Base-by-base conservation (phyloP, 1,140 invertebrate genomes). In the Drosophila mayri region DNA sequence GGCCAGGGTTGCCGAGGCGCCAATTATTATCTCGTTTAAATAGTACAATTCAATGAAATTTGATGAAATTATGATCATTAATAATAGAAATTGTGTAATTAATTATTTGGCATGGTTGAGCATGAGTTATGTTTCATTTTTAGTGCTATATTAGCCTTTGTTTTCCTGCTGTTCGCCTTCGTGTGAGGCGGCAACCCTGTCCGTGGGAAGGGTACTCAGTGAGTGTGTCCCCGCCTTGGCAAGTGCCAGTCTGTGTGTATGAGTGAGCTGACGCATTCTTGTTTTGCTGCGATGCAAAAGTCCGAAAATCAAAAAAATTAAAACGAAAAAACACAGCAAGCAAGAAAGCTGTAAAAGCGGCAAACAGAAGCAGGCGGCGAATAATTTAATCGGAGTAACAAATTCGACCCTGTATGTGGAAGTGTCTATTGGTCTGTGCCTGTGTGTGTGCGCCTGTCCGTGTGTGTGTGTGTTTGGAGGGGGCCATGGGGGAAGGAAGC, bases 211-310 rank as follows among this genome's bases (percentile, higher is more conserved):
- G 82, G 76, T 72, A 82, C 83, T 30, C 28, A 30, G 37, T 55
- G 30, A 32, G 76, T 64, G 58, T 43, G 49, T 38, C 58, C 58
- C 54, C 52, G 18, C 44, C 30, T 43, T 70, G 30, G 46, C 55
- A 44, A 76, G 71, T 63, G 62, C 43, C n/a, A 59, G 44, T 68
- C 28, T 30, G 72, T 73, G 43, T 60, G 58, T 54, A 67, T 60
- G 57, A 55, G 41, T 67, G 67, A 57, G 44, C 58, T 74, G 70
- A 30, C 28, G 28, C 28, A 35, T 35, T 88, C 81, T 90, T 87
- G 84, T 87, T 87, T 88, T 84, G 81, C 77, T 71, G 81, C 77
- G 68, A 78, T 74, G 76, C 62, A 67, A 38, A 67, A 66, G 50
- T 43, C 38, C 14, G 38, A 63, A 43, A 62, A 65, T 43, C 66